Conservation (phyloP, 2,113 vertebrate genomes). For the Myrmophylax atrothorax region DNA sequence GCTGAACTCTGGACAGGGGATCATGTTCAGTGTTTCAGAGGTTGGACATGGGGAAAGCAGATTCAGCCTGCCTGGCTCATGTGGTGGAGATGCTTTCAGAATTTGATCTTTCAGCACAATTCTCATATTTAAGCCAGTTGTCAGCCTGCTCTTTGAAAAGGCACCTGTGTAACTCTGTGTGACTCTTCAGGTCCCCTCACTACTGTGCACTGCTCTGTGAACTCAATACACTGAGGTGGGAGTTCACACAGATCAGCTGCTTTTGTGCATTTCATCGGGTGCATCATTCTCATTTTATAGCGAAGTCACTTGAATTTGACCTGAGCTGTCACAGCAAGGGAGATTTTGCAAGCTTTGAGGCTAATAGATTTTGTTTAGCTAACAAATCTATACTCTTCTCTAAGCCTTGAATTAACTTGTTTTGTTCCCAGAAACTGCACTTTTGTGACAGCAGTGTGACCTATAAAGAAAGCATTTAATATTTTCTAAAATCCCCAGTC, state of each 20-base stretch:
- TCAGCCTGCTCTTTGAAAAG: constrained; percentile 45
- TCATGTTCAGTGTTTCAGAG: background rate
- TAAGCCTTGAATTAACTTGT: background rate
- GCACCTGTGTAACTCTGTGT: background rate
- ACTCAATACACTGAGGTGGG: background rate
- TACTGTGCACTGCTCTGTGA: background rate
- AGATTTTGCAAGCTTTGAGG: background rate
- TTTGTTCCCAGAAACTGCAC: background rate
- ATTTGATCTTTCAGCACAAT: background rate
- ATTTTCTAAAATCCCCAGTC: background rate
- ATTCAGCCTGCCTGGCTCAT: background rate
- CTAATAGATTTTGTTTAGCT: background rate
- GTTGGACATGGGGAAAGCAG: background rate
- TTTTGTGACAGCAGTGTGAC: background rate
- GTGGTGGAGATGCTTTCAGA: background rate
- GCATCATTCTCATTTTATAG: background rate
- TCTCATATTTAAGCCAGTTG: background rate
- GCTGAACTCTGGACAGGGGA: background rate
- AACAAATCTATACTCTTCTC: background rate
- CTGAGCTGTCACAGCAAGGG: background rate
- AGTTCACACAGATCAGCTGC: background rate
- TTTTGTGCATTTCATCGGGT: background rate
- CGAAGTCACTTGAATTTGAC: constrained; percentile 13
- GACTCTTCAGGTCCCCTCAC: background rate
- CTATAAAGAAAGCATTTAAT: background rate